phyloP scores from a whole-genome alignment of 2,113 vertebrate genomes.

The Alectura lathami region DNA sequence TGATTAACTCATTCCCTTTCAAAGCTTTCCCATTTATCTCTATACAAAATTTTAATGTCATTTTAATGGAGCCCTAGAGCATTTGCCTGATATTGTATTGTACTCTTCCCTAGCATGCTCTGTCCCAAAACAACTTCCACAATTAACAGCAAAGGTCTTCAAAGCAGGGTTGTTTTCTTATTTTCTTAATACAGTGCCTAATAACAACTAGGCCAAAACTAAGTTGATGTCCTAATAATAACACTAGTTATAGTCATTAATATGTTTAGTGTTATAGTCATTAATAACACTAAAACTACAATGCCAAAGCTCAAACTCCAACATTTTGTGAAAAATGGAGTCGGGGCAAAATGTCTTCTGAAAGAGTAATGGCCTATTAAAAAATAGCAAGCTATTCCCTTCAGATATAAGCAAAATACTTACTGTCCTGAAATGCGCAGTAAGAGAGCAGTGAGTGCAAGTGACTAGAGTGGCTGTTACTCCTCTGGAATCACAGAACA shows the following conservation, averaged over 20 bases:
- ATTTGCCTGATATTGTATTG: not conserved
- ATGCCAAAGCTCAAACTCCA: not conserved
- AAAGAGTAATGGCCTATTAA: not conserved
- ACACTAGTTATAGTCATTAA: not conserved
- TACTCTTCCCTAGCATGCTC: not conserved
- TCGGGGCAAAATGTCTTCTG: not conserved
- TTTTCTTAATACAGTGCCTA: not conserved
- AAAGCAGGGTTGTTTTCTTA: not conserved
- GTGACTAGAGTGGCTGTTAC: not conserved
- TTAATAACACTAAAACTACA: not conserved
- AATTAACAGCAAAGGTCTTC: not conserved
- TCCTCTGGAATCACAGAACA: not conserved
- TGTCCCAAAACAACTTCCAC: not conserved
- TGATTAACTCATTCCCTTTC: not conserved
- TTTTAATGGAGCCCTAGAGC: not conserved
- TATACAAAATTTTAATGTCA: not conserved
- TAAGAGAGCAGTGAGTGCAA: not conserved
- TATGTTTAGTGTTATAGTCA: too few species aligned
- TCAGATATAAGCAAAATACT: constrained; percentile 41
- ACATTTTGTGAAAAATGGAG: not conserved
- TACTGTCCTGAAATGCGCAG: constrained; percentile 16
- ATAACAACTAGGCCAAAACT: not conserved
- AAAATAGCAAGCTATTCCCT: constrained; percentile 10
- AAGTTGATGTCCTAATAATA: not conserved
- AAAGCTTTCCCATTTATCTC: not conserved